Base-by-base conservation (phyloP, 2,113 vertebrate species). In the Pleuronectes platessa region DNA sequence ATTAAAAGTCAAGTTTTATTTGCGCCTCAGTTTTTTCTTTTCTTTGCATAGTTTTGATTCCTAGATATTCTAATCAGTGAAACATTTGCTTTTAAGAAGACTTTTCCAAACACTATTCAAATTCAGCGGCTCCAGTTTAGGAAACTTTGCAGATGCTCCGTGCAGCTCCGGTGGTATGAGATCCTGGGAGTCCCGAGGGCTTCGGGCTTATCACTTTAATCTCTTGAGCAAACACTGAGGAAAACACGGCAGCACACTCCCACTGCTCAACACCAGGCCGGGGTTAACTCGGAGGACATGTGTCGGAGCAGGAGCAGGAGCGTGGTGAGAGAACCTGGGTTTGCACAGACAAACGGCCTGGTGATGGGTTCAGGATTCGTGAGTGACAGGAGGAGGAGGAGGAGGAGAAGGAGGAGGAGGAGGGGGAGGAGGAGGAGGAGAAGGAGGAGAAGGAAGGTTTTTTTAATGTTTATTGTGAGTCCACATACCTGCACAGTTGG, bases 151-250 rank as follows among this genome's bases (percentile, higher is more conserved):
- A 2, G 15, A 65, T 17, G 3, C 26, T 71, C 71, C 63, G 45
- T 74, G 75, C 77, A 45, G 59, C 65, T 55, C 68, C 23, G 40
- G 4, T 74, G 75, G 73, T 67, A 76, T 79, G 61, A 74, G 40
- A 69, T 71, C 61, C 5, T 5, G 68, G 72, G 76, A 61, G 21
- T 85, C 74, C 55, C n/a, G 72, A 49, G 71, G 27, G 65, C 68
- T 9, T 9, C 61, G 85, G 79, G 86, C 87, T 86, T 86, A 89
- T 71, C 59, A 51, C 23, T 69, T 72, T 92, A 92, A 93, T 86
- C 91, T 86, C 75, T 88, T 79, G 81, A 86, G 73, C 83, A 93
- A 91, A 92, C 91, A 89, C 42, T 67, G 54, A 61, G 56, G 45
- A 61, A 66, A 76, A 74, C 60, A 68, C 14, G n/a, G 69, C 72